Conservation (phyloP, 2,888 invertebrate genomes). For the Anorthoa munda region DNA sequence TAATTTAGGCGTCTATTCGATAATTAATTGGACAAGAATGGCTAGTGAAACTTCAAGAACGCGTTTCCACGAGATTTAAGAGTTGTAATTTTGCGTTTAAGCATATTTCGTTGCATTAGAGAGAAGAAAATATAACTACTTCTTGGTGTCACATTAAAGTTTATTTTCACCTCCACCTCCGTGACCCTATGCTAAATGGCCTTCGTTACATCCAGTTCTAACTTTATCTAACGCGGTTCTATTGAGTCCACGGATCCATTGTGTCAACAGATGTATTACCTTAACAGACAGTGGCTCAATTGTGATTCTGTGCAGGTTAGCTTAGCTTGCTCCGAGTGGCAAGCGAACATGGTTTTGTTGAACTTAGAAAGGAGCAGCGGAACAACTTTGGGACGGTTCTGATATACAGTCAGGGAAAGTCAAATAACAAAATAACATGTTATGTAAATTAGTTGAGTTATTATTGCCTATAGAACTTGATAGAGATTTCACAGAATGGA, state of each 20-base stretch:
- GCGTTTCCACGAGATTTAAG: too few species aligned
- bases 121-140: too few species aligned
- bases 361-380: background rate
- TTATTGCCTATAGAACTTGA: too few species aligned
- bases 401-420: background rate
- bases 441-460: background rate
- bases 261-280: background rate
- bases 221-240: background rate
- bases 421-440: background rate
- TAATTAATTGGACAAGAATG: too few species aligned
- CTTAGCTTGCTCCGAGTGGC: background rate
- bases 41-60: too few species aligned
- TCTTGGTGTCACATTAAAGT: too few species aligned
- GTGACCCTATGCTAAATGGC: too few species aligned
- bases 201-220: background rate
- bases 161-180: too few species aligned
- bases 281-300: conserved; percentile 6
- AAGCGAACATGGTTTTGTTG: background rate
- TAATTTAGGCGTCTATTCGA: too few species aligned
- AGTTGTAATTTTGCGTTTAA: too few species aligned
- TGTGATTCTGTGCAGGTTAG: background rate
- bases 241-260: background rate
- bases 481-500: background rate
- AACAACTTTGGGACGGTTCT: background rate
- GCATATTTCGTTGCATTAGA: too few species aligned